Evolutionary conservation across 2,888 invertebrate genomes (phyloP), one percentile per base, ranked within the genome.

Genomic region (Pemphredon lugubris): DNA sequence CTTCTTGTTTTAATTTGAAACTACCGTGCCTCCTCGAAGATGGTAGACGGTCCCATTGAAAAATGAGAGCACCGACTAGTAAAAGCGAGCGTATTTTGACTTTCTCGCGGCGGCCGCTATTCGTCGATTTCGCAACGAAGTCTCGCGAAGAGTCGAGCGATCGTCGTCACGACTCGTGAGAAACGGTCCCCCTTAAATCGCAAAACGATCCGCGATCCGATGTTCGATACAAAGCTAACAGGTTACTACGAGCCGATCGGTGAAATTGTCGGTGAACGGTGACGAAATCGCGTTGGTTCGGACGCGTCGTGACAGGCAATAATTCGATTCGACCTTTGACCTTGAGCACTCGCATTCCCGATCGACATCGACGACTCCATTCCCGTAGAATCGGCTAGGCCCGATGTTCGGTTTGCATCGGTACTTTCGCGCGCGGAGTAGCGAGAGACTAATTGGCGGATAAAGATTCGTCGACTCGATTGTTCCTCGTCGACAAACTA

Each of bases 111-210:
- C 48, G 34, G 7, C 32, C 6, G 6, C 11, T 18, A 42, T 9
- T 20, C 42, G 26, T 23, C 14, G 16, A 14, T 73, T 70, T 73
- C 73, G 77, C 60, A 77, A 77, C 13, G 32, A 44, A 23, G 40
- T 59, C 44, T 61, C 55, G 47, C 7, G 26, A n/a, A n/a, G 40
- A 44, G 51, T 55, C 63, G 63, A 61, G 39, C 39, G 63, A 63
- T 70, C 66, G 54, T 71, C 66, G 77, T 77, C 77, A 77, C 77
- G 77, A 77, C 61, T 60, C 67, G 50, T 66, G 45, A 54, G 57
- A 54, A 60, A 74, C 70, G 63, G 34, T 53, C 26, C 63, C 65
- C 44, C 53, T 59, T 64, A 68, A 70, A 67, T 61, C 63, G 67
- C 26, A 42, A 32, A 40, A 14, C 50, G 21, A 32, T n/a, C n/a